phyloP scores from a whole-genome alignment of 2,113 vertebrate species.

The Dipodomys spectabilis region DNA sequence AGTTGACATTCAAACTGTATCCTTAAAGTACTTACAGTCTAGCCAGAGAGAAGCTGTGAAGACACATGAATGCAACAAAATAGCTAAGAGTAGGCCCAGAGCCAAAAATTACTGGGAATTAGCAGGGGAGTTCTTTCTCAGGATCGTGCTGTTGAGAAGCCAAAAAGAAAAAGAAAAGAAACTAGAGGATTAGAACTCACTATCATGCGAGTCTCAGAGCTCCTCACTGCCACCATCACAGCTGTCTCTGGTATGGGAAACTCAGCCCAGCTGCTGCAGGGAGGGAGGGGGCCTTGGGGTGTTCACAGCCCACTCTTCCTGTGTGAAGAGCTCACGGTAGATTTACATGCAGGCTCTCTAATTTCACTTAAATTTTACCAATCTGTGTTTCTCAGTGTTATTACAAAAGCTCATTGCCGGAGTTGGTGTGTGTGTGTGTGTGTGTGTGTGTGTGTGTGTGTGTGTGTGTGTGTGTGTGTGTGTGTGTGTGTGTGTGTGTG shows the following conservation, averaged over 20 bases:
- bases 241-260: background rate
- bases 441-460: too few species aligned
- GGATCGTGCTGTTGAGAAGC: background rate
- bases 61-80: background rate
- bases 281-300: background rate
- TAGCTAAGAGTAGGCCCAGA: background rate
- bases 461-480: too few species aligned
- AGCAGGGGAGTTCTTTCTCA: background rate
- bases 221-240: constrained; percentile 6
- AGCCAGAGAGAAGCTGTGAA: background rate
- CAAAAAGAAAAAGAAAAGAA: constrained; percentile 10
- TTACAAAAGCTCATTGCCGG: background rate
- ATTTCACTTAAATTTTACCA: background rate
- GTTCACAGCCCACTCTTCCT: background rate
- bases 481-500: too few species aligned
- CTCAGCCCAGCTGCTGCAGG: background rate
- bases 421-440: background rate
- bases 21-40: background rate
- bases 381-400: background rate
- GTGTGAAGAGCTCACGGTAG: background rate
- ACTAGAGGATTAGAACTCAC: background rate
- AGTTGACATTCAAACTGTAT: background rate
- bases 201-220: background rate
- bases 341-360: background rate
- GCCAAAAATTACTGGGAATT: background rate